Evolutionary conservation across 2,888 invertebrate genomes (phyloP), one percentile per base, ranked within the genome.

Genomic region (Euphydryas editha): DNA sequence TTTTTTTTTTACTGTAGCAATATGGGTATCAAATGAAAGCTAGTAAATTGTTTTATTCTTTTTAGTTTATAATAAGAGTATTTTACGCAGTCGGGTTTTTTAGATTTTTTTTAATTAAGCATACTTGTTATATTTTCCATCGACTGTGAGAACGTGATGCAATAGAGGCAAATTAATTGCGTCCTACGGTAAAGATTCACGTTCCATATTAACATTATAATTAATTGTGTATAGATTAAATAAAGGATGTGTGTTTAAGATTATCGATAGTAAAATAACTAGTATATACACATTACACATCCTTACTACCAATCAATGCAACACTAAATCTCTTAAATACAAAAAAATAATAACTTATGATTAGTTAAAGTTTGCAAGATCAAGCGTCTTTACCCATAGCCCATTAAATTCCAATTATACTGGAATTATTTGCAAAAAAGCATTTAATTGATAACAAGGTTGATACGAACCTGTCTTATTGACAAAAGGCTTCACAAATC

Each of bases 401-500:
- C 49, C n/a, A 3, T 44, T 44, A 24, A 15, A 51, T 15, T 7
- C 1, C 18, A 18, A 42, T n/a, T 17, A 46, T 17, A 17, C 2
- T 13, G 3, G 8, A 1, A 11, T 2, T 47, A n/a, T 20, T 47
- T 47, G 20, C 20, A 47, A 47, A 51, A 15, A 21, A 30, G 51
- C 51, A n/a, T 51, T 51, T 13, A 11, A 30, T 51, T 51, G 21
- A n/a, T 15, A 51, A 51, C 24, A 30, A 15, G 30, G 1, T 20
- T 1, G 51, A 63, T 74, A 73, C 71, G 44, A 70, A 75, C 73
- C 72, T 74, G 72, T 72, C 71, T 71, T 72, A 66, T 61, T 72
- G 54, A 75, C 69, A 73, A 74, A 74, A 61, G 73, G 72, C 70
- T 72, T 74, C 59, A 65, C 71, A 65, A 73, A 72, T 68, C 73